phyloP scores from a whole-genome alignment of 2,888 invertebrate genomes.

The Microctonus brassicae region DNA sequence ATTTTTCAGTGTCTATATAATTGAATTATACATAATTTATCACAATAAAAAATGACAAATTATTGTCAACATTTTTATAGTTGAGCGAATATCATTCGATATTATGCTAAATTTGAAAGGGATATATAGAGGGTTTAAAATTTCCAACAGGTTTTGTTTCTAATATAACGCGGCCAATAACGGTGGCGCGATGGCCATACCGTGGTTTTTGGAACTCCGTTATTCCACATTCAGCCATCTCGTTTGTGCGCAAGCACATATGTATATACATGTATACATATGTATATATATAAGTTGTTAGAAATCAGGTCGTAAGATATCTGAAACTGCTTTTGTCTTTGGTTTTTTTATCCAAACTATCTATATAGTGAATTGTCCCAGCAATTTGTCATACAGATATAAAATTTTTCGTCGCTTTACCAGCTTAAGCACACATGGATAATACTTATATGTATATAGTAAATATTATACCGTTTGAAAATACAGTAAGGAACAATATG shows the following conservation, averaged over 20 bases:
- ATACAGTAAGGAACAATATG: background rate
- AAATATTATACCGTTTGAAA: background rate
- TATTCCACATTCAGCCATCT: conserved; percentile 52
- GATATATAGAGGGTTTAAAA: conserved; percentile 15
- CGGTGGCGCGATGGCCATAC: conserved; percentile 51
- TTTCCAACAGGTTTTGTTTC: conserved; percentile 63
- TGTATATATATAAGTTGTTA: conserved; percentile 33
- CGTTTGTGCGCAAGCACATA: conserved; percentile 18
- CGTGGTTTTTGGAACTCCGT: conserved; percentile 61
- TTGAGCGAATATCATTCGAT: background rate
- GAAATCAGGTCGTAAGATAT: conserved; percentile 35
- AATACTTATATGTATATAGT: background rate
- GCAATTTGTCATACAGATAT: too few species aligned
- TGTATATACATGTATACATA: conserved; percentile 14
- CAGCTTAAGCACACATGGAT: background rate
- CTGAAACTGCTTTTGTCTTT: conserved; percentile 36
- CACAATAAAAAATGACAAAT: too few species aligned
- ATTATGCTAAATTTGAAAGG: background rate
- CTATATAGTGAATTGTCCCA: background rate
- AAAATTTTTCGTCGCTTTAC: background rate
- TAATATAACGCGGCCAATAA: conserved; percentile 61
- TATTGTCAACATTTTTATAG: too few species aligned
- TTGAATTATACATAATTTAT: too few species aligned
- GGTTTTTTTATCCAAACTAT: conserved; percentile 19
- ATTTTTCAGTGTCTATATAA: too few species aligned